Conservation (phyloP, 1,140 invertebrate genomes). For the Drosophila biarmipes region DNA sequence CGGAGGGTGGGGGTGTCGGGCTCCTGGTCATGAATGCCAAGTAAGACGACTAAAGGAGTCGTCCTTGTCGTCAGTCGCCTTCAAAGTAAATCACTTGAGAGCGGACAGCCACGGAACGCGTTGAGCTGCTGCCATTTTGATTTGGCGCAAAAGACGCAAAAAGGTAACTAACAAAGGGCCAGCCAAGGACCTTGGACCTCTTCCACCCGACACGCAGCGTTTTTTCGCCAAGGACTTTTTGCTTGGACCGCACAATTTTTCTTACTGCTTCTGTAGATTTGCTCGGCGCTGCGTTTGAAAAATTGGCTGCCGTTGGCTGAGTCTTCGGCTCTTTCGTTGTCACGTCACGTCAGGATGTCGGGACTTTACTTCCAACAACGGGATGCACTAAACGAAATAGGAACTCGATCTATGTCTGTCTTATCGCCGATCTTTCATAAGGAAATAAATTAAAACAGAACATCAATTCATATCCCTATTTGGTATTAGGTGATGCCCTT, state of each 20-base stretch:
- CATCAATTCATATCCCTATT: too few relatives aligned
- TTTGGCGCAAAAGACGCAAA: constrained; percentile 74
- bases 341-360: constrained; percentile 56
- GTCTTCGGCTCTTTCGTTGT: constrained; percentile 59
- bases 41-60: constrained; percentile 73
- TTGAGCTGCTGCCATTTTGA: constrained; percentile 76
- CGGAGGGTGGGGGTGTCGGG: not conserved
- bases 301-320: constrained; percentile 62
- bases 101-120: constrained; percentile 43
- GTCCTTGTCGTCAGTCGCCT: constrained; percentile 57
- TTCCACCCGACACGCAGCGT: constrained; percentile 10
- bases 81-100: constrained; percentile 79
- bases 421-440: too few relatives aligned
- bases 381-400: constrained; percentile 16
- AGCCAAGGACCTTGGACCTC: constrained; percentile 45
- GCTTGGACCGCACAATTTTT: constrained; percentile 82
- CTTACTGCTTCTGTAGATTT: constrained; percentile 63
- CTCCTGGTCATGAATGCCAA: constrained; percentile 76
- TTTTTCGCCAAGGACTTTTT: constrained; percentile 33
- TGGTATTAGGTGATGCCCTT: too few relatives aligned
- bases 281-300: constrained; percentile 60
- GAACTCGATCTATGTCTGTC: not conserved
- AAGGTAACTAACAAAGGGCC: constrained; percentile 79
- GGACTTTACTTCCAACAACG: constrained; percentile 35
- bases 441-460: too few relatives aligned